Evolutionary conservation across 2,113 vertebrate species (phyloP).

Genomic region (Myiopsitta monachus): DNA sequence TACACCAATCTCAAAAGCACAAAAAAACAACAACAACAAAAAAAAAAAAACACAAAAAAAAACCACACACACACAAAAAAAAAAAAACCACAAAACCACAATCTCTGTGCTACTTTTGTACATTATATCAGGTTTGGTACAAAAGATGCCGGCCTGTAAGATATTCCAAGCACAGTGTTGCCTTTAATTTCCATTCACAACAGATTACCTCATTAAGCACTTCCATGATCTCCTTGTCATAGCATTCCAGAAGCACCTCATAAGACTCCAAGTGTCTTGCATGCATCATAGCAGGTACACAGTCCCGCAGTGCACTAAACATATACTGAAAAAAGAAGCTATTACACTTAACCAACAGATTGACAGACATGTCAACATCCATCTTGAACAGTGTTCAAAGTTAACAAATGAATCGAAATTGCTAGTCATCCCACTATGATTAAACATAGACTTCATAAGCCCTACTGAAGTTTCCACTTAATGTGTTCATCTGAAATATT

Average conservation of each 20-base stretch:
- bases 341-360: background rate
- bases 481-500: background rate
- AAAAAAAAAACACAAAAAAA: background rate
- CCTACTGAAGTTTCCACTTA: background rate
- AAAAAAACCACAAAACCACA: background rate
- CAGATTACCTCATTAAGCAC: constrained; percentile 89
- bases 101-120: background rate
- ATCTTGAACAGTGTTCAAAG: background rate
- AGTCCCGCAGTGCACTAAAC: constrained; percentile 94
- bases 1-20: background rate
- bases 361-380: background rate
- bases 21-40: too few relatives aligned
- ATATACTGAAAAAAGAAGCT: constrained; percentile 84
- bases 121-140: background rate
- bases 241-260: constrained; percentile 88
- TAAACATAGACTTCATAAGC: background rate
- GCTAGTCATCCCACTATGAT: background rate
- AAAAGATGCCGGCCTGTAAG: background rate
- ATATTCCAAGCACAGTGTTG: background rate
- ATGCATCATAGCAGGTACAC: constrained; percentile 90
- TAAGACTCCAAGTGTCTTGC: constrained; percentile 90
- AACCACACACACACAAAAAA: too few relatives aligned
- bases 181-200: background rate
- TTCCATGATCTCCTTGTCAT: constrained; percentile 94
- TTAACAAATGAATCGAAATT: background rate